Evolutionary conservation across 2,888 invertebrate genomes (phyloP).

Genomic region (Metacarcinus magister): DNA sequence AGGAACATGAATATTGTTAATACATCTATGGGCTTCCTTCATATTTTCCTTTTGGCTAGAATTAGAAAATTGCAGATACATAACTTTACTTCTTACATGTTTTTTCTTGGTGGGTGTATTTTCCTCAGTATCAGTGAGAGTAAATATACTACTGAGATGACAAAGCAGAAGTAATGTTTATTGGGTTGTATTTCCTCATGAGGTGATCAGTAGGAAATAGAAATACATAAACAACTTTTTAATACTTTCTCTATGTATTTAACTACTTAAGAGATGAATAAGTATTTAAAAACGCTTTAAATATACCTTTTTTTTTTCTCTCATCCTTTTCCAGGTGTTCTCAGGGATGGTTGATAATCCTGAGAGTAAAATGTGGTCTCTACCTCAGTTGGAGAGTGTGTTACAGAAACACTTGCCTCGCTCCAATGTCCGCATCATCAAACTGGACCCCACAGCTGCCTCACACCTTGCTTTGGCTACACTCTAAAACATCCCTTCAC

Average conservation of each 20-base stretch:
- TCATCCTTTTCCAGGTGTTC: conserved; percentile 27
- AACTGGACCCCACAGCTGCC: conserved; percentile 67
- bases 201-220: no score
- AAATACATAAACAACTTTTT: no score
- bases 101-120: no score
- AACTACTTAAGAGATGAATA: background rate
- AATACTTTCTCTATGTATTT: no score
- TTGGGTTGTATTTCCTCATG: no score
- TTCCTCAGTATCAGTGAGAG: no score
- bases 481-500: background rate
- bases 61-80: background rate
- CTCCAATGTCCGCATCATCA: conserved; percentile 65
- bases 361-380: conserved; percentile 55
- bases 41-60: background rate
- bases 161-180: no score
- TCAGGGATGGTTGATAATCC: background rate
- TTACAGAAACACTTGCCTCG: conserved; percentile 60
- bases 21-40: background rate
- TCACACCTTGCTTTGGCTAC: conserved; percentile 67
- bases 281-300: background rate
- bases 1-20: background rate
- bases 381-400: conserved; percentile 61
- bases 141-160: no score
- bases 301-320: background rate
- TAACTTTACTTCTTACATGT: background rate